phyloP scores from a whole-genome alignment of 2,113 vertebrate genomes.

The Mirounga angustirostris region DNA sequence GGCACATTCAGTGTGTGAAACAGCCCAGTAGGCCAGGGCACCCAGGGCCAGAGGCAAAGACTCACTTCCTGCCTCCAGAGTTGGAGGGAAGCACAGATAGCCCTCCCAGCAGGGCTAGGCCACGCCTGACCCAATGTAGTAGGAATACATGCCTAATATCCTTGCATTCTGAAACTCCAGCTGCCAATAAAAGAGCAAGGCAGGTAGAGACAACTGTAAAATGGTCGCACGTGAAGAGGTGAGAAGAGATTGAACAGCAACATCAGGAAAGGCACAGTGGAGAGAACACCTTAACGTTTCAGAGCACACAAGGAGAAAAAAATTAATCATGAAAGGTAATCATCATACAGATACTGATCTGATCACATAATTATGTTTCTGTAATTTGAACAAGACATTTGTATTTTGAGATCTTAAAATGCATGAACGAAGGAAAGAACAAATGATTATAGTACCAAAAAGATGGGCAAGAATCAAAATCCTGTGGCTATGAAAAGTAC shows the following conservation, averaged over 20 bases:
- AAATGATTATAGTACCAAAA: background rate
- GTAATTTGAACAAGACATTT: background rate
- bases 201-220: background rate
- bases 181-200: background rate
- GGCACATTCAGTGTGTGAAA: background rate
- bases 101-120: background rate
- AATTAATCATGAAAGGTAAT: background rate
- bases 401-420: slow-evolving; percentile 3
- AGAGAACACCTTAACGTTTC: background rate
- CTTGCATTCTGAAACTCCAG: background rate
- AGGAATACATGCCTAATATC: background rate
- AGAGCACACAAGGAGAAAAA: background rate
- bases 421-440: background rate
- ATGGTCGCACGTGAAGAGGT: background rate
- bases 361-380: slow-evolving; percentile 7
- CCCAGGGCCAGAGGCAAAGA: background rate
- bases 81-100: background rate
- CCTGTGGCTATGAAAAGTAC: background rate
- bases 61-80: background rate
- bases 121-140: background rate
- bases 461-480: background rate
- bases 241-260: background rate
- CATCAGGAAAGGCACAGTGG: background rate
- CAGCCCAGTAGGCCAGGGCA: background rate
- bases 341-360: background rate